Evolutionary conservation across 1,140 invertebrate genomes (phyloP), one percentile per base, ranked within the genome.

Genomic region (Megalopta genalis): DNA sequence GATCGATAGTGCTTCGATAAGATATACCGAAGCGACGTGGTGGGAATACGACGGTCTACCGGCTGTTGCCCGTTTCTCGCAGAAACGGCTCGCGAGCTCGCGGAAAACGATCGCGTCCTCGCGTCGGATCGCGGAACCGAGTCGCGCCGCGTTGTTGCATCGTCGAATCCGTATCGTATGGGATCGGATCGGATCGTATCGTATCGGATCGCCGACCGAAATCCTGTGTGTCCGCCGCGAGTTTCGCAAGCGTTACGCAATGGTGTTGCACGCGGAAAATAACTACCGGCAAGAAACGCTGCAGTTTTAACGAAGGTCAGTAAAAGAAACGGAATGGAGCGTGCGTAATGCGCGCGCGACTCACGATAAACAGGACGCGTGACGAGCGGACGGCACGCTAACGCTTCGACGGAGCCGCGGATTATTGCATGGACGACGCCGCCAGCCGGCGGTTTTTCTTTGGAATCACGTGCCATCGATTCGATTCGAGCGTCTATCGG

Each of bases 401-500:
- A 78, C 68, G 76, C 59, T 64, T 23, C 68, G 68, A 3, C 49
- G 69, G 32, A 2, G 32, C 49, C 14, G 18, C 23, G 60, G 21
- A 8, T 78, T 77, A 72, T 77, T 77, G 64, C 25, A 46, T 54
- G 42, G 32, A 37, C 32, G 46, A 27, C 57, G 16, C 7, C 27
- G 27, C 18, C 25, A 21, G 16, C 16, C 2, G 23, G 25, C 18
- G 57, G 23, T 46, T 68, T 59, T 76, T 59, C 21, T 0, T 23
- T 18, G 10, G 27, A 70, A 84, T 84, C 77, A 67, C 59, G 82
- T 76, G 71, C 62, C 71, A 42, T 57, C 71, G 83, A 80, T 80
- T 71, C 71, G 65, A 80, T 72, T 42, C 64, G 68, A 60, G 39
- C 82, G 72, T 63, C 66, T 37, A 72, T 66, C 77, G 72, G 54